Percentiles rank a stretch among this genome's conserved stretches.
Evolutionary conservation across 2,797 vertebrate genomes (phyloP).

Genomic region (Sebastes glaucus): DNA sequence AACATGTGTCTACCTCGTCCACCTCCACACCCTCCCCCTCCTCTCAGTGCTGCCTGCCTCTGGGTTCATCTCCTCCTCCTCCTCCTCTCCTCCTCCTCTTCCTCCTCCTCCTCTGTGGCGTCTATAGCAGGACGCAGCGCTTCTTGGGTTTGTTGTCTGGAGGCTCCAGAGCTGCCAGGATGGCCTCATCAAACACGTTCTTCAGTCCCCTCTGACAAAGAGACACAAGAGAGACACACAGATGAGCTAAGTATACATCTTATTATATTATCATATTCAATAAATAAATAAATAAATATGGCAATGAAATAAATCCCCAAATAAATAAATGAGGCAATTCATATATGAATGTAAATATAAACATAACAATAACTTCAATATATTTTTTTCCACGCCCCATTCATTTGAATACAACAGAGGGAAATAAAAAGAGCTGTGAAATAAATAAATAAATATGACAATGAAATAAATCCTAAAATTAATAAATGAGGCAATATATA

Average conservation of each 20-base stretch:
- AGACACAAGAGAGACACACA: background rate
- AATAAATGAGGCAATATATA: too few relatives aligned
- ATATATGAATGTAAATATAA: background rate
- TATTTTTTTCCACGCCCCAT: too few relatives aligned
- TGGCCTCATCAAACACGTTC: slow-evolving; percentile 85
- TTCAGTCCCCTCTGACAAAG: slow-evolving; percentile 79
- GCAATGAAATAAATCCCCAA: too few relatives aligned
- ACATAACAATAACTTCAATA: background rate
- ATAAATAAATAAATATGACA: too few relatives aligned
- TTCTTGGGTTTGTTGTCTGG: slow-evolving; percentile 82
- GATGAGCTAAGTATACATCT: background rate
- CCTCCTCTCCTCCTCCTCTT: background rate
- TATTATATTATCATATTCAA: too few relatives aligned
- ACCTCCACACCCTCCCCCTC: background rate
- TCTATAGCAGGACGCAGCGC: slow-evolving; percentile 78
- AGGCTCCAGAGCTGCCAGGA: slow-evolving; percentile 82
- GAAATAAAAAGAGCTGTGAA: too few relatives aligned
- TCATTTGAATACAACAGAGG: too few relatives aligned
- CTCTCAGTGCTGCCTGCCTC: background rate
- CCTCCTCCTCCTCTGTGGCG: background rate
- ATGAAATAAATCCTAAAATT: too few relatives aligned
- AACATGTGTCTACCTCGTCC: slow-evolving; percentile 22
- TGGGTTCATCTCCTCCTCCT: background rate
- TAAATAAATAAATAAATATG: too few relatives aligned
- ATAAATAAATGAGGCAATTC: background rate